These are phyloP conservation scores for Scomber colias DNA, from an alignment of 2,113 vertebrate species.

Conservation along the genomic window DNA sequence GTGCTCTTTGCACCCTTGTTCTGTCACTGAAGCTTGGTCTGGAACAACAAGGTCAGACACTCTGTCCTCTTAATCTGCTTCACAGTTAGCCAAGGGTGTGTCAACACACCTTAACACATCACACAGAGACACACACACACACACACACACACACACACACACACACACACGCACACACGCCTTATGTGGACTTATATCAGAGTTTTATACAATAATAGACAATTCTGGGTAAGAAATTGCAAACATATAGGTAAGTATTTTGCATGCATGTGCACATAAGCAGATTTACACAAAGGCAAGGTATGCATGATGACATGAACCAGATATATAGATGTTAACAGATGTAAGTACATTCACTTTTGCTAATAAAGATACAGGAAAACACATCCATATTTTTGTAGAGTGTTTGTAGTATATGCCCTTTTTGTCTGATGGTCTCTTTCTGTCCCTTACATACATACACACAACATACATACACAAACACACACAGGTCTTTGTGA, in stretches of 20 bases:
- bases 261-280: not conserved
- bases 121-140: conserved; percentile 16
- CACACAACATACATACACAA: no score
- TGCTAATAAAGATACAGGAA: not conserved
- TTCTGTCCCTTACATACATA: not conserved
- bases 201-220: not conserved
- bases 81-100: conserved; percentile 33
- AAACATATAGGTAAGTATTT: not conserved
- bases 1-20: conserved; percentile 64
- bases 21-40: conserved; percentile 52
- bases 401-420: not conserved
- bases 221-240: not conserved
- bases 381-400: not conserved
- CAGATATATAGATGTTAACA: not conserved
- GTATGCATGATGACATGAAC: not conserved
- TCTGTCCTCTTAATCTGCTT: conserved; percentile 64
- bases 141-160: not conserved
- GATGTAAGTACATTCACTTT: not conserved
- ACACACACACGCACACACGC: conserved; percentile 1
- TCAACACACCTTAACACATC: conserved; percentile 43
- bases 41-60: conserved; percentile 64
- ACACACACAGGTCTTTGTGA: conserved; percentile 33
- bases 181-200: not conserved
- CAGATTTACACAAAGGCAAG: not conserved
- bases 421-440: not conserved